A percentile compares a stretch with the other conserved stretches of the same genome.
Evolutionary conservation across 2,888 invertebrate genomes (phyloP).

Genomic region (Horisme vitalbata): DNA sequence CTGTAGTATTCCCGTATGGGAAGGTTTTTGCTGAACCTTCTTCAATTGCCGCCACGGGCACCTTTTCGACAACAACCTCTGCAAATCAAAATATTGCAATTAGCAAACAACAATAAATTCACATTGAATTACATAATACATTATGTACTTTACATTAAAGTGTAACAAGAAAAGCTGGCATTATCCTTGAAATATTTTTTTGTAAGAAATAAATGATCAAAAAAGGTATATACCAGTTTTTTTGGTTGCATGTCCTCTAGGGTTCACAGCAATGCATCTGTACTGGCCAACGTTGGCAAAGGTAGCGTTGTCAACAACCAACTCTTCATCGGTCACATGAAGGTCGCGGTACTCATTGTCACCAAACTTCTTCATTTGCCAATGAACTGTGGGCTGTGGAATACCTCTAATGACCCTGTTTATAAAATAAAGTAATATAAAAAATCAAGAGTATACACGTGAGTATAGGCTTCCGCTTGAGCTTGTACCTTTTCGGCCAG

Average conservation of each 20-base stretch:
- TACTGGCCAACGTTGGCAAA: constrained; percentile 8
- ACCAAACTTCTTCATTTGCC: neutral
- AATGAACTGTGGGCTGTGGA: neutral
- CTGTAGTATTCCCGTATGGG: constrained; percentile 1
- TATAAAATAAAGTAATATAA: neutral
- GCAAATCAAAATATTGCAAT: neutral
- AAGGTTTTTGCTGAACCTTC: neutral
- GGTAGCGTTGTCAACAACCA: constrained; percentile 1
- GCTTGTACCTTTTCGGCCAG: too few species aligned
- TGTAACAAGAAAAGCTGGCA: too few species aligned
- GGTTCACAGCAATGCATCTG: constrained; percentile 3
- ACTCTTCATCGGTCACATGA: neutral
- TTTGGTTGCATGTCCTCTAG: neutral
- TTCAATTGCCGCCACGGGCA: constrained; percentile 6
- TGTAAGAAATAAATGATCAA: too few species aligned
- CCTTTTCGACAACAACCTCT: constrained; percentile 14
- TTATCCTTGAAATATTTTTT: too few species aligned
- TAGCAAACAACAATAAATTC: too few species aligned
- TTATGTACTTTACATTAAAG: too few species aligned
- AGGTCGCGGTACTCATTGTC: neutral
- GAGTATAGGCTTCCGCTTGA: too few species aligned
- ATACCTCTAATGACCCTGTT: constrained; percentile 7
- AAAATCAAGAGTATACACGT: too few species aligned
- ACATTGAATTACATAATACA: too few species aligned
- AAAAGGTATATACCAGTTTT: neutral